A percentile compares a stretch with the other conserved stretches of the same genome.
phyloP scores from a whole-genome alignment of 2,888 invertebrate species.

The Pemphredon lugubris region DNA sequence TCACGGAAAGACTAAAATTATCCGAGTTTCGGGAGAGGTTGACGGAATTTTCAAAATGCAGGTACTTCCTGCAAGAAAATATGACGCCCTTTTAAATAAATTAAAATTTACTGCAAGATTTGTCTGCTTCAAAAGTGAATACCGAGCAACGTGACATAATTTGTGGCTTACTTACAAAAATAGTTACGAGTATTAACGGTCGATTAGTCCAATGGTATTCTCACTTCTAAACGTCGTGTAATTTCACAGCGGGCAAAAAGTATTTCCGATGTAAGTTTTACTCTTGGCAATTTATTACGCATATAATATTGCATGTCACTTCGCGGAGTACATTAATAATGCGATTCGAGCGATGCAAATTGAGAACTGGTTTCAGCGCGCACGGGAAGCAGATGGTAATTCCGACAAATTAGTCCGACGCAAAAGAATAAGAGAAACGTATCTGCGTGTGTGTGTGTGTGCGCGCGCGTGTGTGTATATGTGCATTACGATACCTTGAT shows the following conservation, averaged over 20 bases:
- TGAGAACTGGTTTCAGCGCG: slow-evolving; percentile 33
- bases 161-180: background rate
- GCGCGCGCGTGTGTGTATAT: too few species aligned
- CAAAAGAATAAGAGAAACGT: slow-evolving; percentile 13
- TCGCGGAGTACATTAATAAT: background rate
- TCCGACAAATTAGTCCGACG: slow-evolving; percentile 45
- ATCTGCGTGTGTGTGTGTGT: too few species aligned
- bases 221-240: background rate
- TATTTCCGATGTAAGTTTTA: too few species aligned
- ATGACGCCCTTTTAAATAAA: too few species aligned
- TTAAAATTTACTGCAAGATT: too few species aligned
- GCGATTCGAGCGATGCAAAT: slow-evolving; percentile 1
- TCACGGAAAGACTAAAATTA: too few species aligned
- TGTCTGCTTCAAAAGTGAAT: too few species aligned
- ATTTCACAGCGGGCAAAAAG: background rate
- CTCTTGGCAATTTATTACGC: too few species aligned
- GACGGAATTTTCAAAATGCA: too few species aligned
- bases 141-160: too few species aligned
- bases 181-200: background rate
- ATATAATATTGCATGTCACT: background rate
- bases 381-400: slow-evolving; percentile 9
- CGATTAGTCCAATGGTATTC: background rate
- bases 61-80: too few species aligned
- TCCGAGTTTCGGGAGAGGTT: too few species aligned
- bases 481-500: slow-evolving; percentile 21